Percentiles rank a stretch among this genome's conserved stretches.
phyloP scores from a whole-genome alignment of 92 coral and sea anemone species.

The Hydrozoanthus gracilis region DNA sequence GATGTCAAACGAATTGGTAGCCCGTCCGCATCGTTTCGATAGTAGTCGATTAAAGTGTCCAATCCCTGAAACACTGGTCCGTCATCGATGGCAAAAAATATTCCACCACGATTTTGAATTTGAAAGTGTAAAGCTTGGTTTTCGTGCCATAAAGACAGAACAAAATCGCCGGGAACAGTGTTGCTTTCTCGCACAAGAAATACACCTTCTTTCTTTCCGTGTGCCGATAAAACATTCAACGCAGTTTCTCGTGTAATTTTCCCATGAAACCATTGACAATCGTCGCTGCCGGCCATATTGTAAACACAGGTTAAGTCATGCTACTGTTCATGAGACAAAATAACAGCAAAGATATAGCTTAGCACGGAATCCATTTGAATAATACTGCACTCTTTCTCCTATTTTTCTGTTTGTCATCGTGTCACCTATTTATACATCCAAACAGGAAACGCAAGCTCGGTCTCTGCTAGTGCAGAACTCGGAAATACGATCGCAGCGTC shows the following conservation, averaged over 20 bases:
- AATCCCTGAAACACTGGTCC: slow-evolving; percentile 94
- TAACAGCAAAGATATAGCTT: not conserved
- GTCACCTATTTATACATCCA: slow-evolving; percentile 6
- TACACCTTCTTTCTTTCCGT: slow-evolving; percentile 90
- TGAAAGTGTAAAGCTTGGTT: slow-evolving; percentile 96
- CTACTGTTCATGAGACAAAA: not conserved
- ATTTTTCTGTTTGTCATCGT: slow-evolving; percentile 30
- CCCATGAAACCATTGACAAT: slow-evolving; percentile 91
- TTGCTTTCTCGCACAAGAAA: slow-evolving; percentile 95
- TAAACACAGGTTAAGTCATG: slow-evolving; percentile 29
- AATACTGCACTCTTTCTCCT: not conserved
- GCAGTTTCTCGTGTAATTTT: slow-evolving; percentile 92
- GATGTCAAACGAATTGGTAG: slow-evolving; percentile 80
- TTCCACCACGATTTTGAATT: slow-evolving; percentile 90
- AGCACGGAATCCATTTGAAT: not conserved
- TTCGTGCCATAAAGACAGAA: slow-evolving; percentile 88
- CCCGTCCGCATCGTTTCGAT: slow-evolving; percentile 92
- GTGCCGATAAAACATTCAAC: slow-evolving; percentile 72
- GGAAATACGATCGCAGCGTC: slow-evolving; percentile 28
- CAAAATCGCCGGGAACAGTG: slow-evolving; percentile 86
- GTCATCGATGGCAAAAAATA: slow-evolving; percentile 90
- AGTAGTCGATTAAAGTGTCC: slow-evolving; percentile 88
- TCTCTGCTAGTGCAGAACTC: slow-evolving; percentile 17
- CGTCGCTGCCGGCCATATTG: slow-evolving; percentile 57
- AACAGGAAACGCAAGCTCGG: slow-evolving; percentile 42